Evolutionary conservation across 2,888 invertebrate genomes (phyloP).

Genomic region (Harpalus rubripes): DNA sequence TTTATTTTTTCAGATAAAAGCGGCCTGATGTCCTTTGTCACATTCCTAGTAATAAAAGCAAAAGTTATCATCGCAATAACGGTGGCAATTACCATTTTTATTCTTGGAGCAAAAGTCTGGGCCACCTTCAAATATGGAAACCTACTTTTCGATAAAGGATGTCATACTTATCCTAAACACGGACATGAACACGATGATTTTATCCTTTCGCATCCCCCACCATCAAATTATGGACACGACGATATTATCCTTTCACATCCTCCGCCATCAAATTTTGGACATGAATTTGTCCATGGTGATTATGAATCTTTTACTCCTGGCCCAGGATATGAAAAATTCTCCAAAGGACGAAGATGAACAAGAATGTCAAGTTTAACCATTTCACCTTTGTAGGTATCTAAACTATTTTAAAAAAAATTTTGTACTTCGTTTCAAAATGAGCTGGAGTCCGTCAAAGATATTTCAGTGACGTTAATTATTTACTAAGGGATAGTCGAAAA

Average conservation of each 20-base stretch:
- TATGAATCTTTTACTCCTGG: slow-evolving; percentile 19
- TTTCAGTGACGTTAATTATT: too few species aligned
- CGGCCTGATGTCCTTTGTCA: slow-evolving; percentile 47
- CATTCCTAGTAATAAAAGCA: slow-evolving; percentile 48
- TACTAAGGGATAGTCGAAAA: too few species aligned
- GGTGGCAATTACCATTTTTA: slow-evolving; percentile 41
- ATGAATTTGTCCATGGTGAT: slow-evolving; percentile 34
- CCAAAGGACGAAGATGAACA: slow-evolving; percentile 16
- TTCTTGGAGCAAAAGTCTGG: slow-evolving; percentile 54
- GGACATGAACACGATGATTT: slow-evolving; percentile 30
- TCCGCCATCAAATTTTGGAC: slow-evolving; percentile 24
- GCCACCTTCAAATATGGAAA: slow-evolving; percentile 49
- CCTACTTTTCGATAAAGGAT: slow-evolving; percentile 55
- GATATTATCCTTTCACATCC: slow-evolving; percentile 48
- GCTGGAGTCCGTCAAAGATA: too few species aligned
- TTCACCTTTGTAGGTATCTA: too few species aligned
- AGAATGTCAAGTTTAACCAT: not conserved
- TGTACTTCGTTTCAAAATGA: too few species aligned
- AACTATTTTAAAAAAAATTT: too few species aligned
- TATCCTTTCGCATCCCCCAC: slow-evolving; percentile 38
- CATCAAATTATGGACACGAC: slow-evolving; percentile 20
- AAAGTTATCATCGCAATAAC: slow-evolving; percentile 48
- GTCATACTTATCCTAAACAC: not conserved
- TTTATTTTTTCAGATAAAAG: slow-evolving; percentile 50
- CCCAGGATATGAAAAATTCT: slow-evolving; percentile 41